Conservation (phyloP, 2,113 vertebrate species). For the Scortum barcoo region DNA sequence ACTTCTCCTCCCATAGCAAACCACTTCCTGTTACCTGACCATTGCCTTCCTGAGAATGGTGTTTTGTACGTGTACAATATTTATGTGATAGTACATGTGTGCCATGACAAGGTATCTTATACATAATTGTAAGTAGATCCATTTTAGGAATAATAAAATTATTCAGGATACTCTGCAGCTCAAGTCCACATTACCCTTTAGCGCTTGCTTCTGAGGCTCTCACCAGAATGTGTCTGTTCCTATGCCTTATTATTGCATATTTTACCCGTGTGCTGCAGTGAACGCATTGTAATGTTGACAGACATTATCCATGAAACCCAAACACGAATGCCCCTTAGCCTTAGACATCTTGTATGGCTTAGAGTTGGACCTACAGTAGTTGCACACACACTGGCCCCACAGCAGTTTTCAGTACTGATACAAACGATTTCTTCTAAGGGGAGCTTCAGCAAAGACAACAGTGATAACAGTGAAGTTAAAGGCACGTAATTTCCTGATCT, state of each 20-base stretch:
- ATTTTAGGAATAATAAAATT: slow-evolving; percentile 68
- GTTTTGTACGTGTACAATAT: slow-evolving; percentile 61
- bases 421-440: neutral
- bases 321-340: slow-evolving; percentile 9
- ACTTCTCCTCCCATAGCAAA: slow-evolving; percentile 19
- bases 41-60: slow-evolving; percentile 43
- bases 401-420: neutral
- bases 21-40: slow-evolving; percentile 37
- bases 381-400: slow-evolving; percentile 21
- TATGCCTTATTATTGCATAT: slow-evolving; percentile 53
- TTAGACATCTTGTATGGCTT: slow-evolving; percentile 34
- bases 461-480: neutral
- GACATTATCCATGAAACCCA: slow-evolving; percentile 15
- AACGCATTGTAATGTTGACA: slow-evolving; percentile 13
- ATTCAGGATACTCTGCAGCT: slow-evolving; percentile 59
- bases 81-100: slow-evolving; percentile 46
- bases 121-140: slow-evolving; percentile 59
- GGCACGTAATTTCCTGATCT: neutral
- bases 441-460: slow-evolving; percentile 6
- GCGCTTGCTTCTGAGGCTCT: slow-evolving; percentile 33
- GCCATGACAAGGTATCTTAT: slow-evolving; percentile 50
- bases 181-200: slow-evolving; percentile 32
- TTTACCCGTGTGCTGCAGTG: slow-evolving; percentile 10
- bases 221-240: slow-evolving; percentile 29
- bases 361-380: slow-evolving; percentile 15